Evolutionary conservation across 2,888 invertebrate species (phyloP).

Genomic region (Eutolmus rufibarbis): DNA sequence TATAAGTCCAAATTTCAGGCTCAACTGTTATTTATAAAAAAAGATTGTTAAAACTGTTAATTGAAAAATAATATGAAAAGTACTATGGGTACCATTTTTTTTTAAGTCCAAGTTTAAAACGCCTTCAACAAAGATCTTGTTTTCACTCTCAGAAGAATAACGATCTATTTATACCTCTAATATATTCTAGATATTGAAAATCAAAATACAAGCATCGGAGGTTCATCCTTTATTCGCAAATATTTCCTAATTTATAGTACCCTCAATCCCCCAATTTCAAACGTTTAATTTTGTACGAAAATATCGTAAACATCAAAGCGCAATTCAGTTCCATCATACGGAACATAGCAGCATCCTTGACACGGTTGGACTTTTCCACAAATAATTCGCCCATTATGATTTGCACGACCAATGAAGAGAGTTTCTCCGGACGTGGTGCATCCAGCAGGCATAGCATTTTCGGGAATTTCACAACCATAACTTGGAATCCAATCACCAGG

Average conservation of each 20-base stretch:
- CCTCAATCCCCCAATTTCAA: background rate
- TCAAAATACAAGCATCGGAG: background rate
- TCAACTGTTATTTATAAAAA: no score
- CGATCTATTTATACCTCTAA: no score
- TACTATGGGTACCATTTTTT: no score
- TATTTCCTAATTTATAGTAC: background rate
- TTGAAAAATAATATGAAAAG: no score
- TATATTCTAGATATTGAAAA: background rate
- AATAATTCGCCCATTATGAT: conserved; percentile 78
- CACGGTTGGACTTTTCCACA: conserved; percentile 85
- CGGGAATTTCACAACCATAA: conserved; percentile 74
- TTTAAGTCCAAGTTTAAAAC: no score
- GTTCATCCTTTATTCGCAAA: background rate
- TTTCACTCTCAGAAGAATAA: no score
- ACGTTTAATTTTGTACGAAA: conserved; percentile 62
- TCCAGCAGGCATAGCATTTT: conserved; percentile 76
- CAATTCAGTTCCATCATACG: conserved; percentile 82
- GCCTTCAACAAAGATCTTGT: no score
- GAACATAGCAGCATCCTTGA: conserved; percentile 82
- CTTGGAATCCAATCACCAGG: conserved; percentile 73
- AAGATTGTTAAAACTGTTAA: no score
- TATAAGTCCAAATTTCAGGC: no score
- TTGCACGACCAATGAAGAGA: conserved; percentile 77
- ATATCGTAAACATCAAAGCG: conserved; percentile 84
- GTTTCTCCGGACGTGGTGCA: conserved; percentile 80